phyloP scores from a whole-genome alignment of 2,113 vertebrate species.

The Syrmaticus mikado region DNA sequence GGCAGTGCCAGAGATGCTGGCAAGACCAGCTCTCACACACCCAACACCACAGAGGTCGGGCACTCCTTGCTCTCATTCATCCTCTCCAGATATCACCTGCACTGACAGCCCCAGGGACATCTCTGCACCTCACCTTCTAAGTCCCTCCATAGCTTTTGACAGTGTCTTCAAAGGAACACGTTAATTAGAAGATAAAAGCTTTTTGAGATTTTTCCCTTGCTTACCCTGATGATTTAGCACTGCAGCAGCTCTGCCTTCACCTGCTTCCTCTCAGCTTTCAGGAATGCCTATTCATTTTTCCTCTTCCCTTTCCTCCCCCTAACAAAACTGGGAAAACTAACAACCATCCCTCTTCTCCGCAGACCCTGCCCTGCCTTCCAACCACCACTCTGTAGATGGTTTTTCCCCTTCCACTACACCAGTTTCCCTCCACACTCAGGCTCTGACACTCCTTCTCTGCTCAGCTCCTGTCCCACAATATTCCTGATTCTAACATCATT shows the following conservation, averaged over 20 bases:
- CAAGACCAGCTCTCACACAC: not conserved
- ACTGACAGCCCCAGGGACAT: not conserved
- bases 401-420: not conserved
- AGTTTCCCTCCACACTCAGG: not conserved
- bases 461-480: not conserved
- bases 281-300: not conserved
- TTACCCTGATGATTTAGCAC: not conserved
- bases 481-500: rapidly evolving
- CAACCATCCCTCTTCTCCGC: rapidly evolving
- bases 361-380: not conserved
- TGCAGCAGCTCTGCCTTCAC: not conserved
- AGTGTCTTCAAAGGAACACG: not conserved
- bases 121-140: not conserved
- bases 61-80: not conserved
- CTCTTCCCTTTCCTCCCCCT: not conserved
- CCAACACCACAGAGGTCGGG: not conserved
- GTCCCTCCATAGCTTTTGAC: not conserved
- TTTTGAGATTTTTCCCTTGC: not conserved
- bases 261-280: not conserved
- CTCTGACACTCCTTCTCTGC: not conserved
- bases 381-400: not conserved
- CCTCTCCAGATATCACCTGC: not conserved
- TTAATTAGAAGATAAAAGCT: not conserved
- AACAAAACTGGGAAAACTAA: not conserved
- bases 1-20: not conserved